phyloP scores from a whole-genome alignment of 2,797 vertebrate species.

The Neolamprologus multifasciatus region DNA sequence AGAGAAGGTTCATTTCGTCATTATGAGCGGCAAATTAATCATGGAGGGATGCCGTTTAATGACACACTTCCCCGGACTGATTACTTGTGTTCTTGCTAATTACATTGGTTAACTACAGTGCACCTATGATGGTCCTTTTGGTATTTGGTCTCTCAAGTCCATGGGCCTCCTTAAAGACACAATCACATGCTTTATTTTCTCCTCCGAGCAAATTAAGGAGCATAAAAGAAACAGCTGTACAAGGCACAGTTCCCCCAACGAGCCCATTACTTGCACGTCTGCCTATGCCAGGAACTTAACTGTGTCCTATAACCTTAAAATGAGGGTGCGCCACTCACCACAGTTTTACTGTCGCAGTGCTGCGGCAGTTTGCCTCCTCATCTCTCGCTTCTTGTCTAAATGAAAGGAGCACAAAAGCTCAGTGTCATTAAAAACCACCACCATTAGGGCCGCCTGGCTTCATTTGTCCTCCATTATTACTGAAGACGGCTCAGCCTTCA shows the following conservation, averaged over 20 bases:
- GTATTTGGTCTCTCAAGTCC: conserved; percentile 68
- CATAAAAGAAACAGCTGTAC: conserved; percentile 76
- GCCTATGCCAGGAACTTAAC: conserved; percentile 52
- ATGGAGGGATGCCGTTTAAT: conserved; percentile 81
- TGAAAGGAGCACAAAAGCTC: conserved; percentile 49
- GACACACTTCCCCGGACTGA: conserved; percentile 83
- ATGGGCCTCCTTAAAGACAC: conserved; percentile 59
- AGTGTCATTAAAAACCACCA: conserved; percentile 59
- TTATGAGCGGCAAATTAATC: conserved; percentile 87
- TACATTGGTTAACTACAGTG: conserved; percentile 78
- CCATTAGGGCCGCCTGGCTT: conserved; percentile 53
- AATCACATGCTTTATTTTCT: conserved; percentile 59
- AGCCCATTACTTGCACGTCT: conserved; percentile 55
- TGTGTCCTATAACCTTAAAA: conserved; percentile 66
- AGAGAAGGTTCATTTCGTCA: conserved; percentile 78
- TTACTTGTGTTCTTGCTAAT: conserved; percentile 88
- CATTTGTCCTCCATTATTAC: conserved; percentile 68
- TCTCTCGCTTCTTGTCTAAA: conserved; percentile 44
- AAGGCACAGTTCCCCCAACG: conserved; percentile 27
- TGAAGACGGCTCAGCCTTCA: conserved; percentile 40
- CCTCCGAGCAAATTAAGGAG: conserved; percentile 74
- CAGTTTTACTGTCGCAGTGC: conserved; percentile 35
- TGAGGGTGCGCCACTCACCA: conserved; percentile 26
- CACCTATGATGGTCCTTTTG: conserved; percentile 77
- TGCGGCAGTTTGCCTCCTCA: conserved; percentile 12